phyloP scores from a whole-genome alignment of 2,113 vertebrate genomes.

The Crotalus helleri region DNA sequence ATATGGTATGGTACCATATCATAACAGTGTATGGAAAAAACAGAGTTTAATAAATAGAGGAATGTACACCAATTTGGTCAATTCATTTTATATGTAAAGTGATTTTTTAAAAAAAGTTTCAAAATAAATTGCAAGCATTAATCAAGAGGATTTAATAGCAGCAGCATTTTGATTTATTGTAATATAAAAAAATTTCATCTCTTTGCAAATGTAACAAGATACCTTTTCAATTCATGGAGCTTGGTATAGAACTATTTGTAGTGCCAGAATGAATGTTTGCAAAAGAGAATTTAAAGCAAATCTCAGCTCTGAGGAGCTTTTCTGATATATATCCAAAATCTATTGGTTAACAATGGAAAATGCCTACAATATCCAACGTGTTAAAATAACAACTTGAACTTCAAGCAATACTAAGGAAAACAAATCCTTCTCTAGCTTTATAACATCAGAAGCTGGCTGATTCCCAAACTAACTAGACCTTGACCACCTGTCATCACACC shows the following conservation, averaged over 20 bases:
- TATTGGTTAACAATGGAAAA: neutral
- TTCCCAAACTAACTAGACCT: neutral
- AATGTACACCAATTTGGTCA: conserved; percentile 4
- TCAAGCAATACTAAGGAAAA: neutral
- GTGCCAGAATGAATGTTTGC: conserved; percentile 27
- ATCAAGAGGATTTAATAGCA: conserved; percentile 27
- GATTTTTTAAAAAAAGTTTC: neutral
- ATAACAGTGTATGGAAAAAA: neutral
- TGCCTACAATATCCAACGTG: neutral
- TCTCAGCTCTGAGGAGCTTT: neutral
- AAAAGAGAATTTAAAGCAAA: conserved; percentile 16
- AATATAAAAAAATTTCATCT: conserved; percentile 23
- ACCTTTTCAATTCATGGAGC: conserved; percentile 42
- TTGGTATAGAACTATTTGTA: conserved; percentile 9
- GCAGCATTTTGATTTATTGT: conserved; percentile 26
- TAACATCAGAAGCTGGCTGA: neutral
- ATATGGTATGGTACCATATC: neutral
- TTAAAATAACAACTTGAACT: neutral
- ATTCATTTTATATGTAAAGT: neutral
- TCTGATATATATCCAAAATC: neutral
- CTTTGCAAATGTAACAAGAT: conserved; percentile 34
- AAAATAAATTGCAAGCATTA: conserved; percentile 22
- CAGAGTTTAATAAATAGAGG: neutral
- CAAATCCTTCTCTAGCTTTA: neutral
- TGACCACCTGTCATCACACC: neutral